Conservation (phyloP, 2,113 vertebrate species). For the Bothrops jararaca region DNA sequence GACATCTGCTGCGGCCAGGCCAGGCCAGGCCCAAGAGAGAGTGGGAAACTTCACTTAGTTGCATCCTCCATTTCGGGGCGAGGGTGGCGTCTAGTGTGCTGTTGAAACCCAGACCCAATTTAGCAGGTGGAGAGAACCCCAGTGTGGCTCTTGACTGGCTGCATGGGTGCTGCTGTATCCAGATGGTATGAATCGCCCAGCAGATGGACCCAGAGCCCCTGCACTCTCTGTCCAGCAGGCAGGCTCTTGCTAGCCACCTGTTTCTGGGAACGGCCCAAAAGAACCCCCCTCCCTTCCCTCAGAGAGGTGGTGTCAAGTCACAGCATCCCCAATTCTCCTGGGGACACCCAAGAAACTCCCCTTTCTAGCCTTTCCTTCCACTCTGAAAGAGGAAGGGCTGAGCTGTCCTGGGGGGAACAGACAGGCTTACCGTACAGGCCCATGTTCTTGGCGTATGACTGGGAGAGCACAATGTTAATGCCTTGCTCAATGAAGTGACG, state of each 20-base stretch:
- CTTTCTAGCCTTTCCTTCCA: background rate
- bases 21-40: background rate
- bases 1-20: background rate
- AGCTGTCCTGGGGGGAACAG: background rate
- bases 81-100: background rate
- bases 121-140: background rate
- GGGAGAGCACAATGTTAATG: constrained; percentile 85
- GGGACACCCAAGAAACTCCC: background rate
- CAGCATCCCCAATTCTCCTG: background rate
- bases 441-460: constrained; percentile 99
- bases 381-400: background rate
- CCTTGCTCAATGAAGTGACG: constrained; percentile 94
- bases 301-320: background rate
- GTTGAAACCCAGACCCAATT: background rate
- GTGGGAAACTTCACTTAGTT: background rate
- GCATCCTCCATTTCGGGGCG: background rate
- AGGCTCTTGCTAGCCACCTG: background rate
- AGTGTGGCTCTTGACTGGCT: background rate
- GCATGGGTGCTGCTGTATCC: background rate
- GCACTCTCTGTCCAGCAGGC: background rate
- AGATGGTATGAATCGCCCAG: background rate
- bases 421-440: constrained; percentile 89
- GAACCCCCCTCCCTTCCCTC: background rate
- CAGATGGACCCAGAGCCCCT: background rate
- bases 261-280: background rate